Percentiles rank a stretch among this genome's conserved stretches.
phyloP scores from a whole-genome alignment of 2,113 vertebrate genomes.

The Oryctolagus cuniculus region mOryCun1.1 NC_091438.1:130035501-130036000 shows the following conservation, averaged over 20 bases:
- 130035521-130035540: too few species aligned
- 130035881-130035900: constrained; percentile 96
- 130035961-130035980: constrained; percentile 95
- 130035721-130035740: constrained; percentile 77
- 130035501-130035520: too few species aligned
- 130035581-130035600: not conserved
- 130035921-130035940: constrained; percentile 92
- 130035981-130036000: constrained; percentile 94
- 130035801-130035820: constrained; percentile 78
- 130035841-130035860: constrained; percentile 91
- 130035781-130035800: constrained; percentile 82
- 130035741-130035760: constrained; percentile 80
- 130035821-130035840: constrained; percentile 86
- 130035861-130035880: constrained; percentile 99
- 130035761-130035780: constrained; percentile 82
- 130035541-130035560: too few species aligned
- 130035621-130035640: constrained; percentile 59
- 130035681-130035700: constrained; percentile 58
- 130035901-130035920: constrained; percentile 94
- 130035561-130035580: not conserved
- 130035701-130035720: constrained; percentile 59
- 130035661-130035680: constrained; percentile 7
- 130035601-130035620: constrained; percentile 43
- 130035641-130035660: not conserved
- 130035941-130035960: constrained; percentile 95